phyloP scores from a whole-genome alignment of 37 sponge, comb jelly and placozoan genomes.

The Chondrosia reniformis region DNA sequence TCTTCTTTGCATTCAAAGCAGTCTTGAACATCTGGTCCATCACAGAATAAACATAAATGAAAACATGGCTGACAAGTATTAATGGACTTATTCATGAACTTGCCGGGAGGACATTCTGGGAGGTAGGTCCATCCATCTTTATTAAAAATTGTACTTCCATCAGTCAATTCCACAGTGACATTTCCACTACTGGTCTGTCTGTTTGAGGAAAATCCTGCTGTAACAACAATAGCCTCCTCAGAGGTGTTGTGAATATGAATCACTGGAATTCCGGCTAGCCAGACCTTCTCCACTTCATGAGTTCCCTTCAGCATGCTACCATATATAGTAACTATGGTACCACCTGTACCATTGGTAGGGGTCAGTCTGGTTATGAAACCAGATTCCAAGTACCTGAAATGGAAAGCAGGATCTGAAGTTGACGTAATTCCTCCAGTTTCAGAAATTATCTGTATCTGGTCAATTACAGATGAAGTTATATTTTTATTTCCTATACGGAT shows the following conservation, averaged over 20 bases:
- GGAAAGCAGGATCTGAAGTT: not conserved
- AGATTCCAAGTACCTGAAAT: slow-evolving; percentile 37
- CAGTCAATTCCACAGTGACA: slow-evolving; percentile 48
- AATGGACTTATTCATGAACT: slow-evolving; percentile 21
- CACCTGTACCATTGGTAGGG: slow-evolving; percentile 44
- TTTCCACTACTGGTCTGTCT: slow-evolving; percentile 16
- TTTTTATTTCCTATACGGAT: slow-evolving; percentile 22
- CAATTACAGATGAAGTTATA: not conserved
- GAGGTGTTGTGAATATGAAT: not conserved
- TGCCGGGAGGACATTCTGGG: slow-evolving; percentile 31
- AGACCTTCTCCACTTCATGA: slow-evolving; percentile 11
- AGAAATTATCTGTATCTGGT: slow-evolving; percentile 38
- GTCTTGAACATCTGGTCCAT: slow-evolving; percentile 23
- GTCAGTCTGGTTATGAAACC: slow-evolving; percentile 25
- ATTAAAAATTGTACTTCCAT: slow-evolving; percentile 45
- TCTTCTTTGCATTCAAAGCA: slow-evolving; percentile 42
- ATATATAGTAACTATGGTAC: slow-evolving; percentile 36
- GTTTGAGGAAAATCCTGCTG: slow-evolving; percentile 27
- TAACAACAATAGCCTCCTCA: slow-evolving; percentile 15
- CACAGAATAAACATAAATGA: slow-evolving; percentile 34
- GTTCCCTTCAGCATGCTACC: slow-evolving; percentile 68
- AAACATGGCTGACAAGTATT: slow-evolving; percentile 36
- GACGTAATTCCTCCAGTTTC: slow-evolving; percentile 34
- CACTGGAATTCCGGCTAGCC: slow-evolving; percentile 42
- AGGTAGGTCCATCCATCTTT: slow-evolving; percentile 37